Percentiles rank a stretch among this genome's conserved stretches.
phyloP scores from a whole-genome alignment of 2,888 invertebrate genomes.

The Lochmaea crataegi region DNA sequence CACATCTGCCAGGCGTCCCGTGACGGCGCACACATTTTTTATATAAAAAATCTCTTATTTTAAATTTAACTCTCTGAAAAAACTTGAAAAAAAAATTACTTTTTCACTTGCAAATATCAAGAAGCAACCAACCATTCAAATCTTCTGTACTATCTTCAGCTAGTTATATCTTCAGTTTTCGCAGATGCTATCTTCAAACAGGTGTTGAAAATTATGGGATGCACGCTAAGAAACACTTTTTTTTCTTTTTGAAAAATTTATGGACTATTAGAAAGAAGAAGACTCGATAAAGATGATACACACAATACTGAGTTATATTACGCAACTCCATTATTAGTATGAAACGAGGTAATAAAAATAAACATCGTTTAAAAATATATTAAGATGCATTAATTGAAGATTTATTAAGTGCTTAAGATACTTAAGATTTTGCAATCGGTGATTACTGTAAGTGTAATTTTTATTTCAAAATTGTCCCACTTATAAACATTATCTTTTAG shows the following conservation, averaged over 20 bases:
- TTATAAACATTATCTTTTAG: neutral
- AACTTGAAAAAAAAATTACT: neutral
- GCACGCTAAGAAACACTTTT: slow-evolving; percentile 34
- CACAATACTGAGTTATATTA: neutral
- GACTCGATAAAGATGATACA: neutral
- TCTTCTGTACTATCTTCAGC: slow-evolving; percentile 35
- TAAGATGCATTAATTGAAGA: no score
- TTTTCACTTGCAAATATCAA: neutral
- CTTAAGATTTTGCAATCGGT: no score
- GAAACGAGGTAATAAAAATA: neutral
- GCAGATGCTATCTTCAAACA: slow-evolving; percentile 55
- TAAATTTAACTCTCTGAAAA: no score
- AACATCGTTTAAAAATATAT: no score
- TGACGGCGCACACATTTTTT: no score
- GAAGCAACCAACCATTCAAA: neutral
- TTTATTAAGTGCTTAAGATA: no score
- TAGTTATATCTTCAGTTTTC: slow-evolving; percentile 53
- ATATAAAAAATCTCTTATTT: no score
- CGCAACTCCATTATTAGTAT: neutral
- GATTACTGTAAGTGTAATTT: no score
- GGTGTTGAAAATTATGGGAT: slow-evolving; percentile 57
- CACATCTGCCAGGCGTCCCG: no score
- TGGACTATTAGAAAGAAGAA: slow-evolving; percentile 11
- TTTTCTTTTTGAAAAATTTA: slow-evolving; percentile 13
- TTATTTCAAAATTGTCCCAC: no score